Evolutionary conservation across 2,888 invertebrate species (phyloP), one percentile per base, ranked within the genome.

Genomic region (Nowickia ferox): DNA sequence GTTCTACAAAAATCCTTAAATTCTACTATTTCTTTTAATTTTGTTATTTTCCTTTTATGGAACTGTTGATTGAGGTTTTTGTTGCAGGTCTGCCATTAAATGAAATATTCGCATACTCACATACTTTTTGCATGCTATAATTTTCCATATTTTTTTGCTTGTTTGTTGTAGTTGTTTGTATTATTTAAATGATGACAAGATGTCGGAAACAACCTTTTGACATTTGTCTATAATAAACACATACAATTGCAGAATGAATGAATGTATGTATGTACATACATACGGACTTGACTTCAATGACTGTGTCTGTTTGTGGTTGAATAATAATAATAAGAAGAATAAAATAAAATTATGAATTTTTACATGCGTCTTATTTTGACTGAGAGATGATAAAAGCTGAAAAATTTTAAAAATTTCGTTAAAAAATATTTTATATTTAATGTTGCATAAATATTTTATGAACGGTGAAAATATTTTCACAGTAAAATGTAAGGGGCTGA

Each of bases 161-260:
- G 5, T 30, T 53, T 44, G 63, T 42, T 48, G 17, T 42, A 46
- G 38, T 69, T 42, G 5, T 66, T n/a, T 46, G 15, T 76, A n/a
- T 44, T 63, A 76, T 71, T 82, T 44, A 72, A 83, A 83, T 77
- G 30, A 76, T 77, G 83, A 72, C 77, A 83, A 77, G 65, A 72
- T 77, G 77, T 83, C 77, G 77, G 83, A 83, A 66, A 83, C 72
- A 83, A 83, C 83, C 83, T 83, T 83, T 83, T 77, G 77, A 72
- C 83, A 83, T 83, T 77, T 66, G 66, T 48, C 11, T 13, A 61
- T 51, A 74, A 59, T 51, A 55, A 80, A 74, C 57, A 74, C 63
- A 72, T 38, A 40, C 38, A 65, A 59, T 80, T 61, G 61, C 42
- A 51, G 61, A 61, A 44, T 53, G 55, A 69, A 63, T 72, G 22